Evolutionary conservation across 2,797 vertebrate species (phyloP), one percentile per base, ranked within the genome.

Genomic region (Dallia pectoralis): DNA sequence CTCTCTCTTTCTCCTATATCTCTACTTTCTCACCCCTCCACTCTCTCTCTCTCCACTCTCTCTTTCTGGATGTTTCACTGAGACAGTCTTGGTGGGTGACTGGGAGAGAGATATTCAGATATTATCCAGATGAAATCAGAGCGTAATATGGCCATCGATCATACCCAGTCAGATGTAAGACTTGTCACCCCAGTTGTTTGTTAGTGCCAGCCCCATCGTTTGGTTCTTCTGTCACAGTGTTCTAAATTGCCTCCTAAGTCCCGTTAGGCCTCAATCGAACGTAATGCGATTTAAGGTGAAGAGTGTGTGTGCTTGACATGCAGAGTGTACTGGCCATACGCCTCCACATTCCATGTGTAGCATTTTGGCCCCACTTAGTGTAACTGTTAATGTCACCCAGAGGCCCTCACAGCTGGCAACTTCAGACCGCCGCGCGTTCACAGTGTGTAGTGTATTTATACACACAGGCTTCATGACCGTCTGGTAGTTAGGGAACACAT

Each of bases 171-270:
- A 72, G 56, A 71, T 72, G 11, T 63, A 32, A 29, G 68, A 73
- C 88, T 91, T 87, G 77, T 92, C 91, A 86, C 81, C 72, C 68
- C 89, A 84, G 82, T 87, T 87, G 87, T 87, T 90, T 90, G 87
- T 88, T 88, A 86, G 79, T 36, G 71, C 70, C 75, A 69, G 88
- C 72, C 73, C 77, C 67, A 77, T 66, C 74, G 61, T 74, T 70
- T 69, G 70, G 14, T 30, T 73, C 63, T n/a, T 8, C 53, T 25
- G 8, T 14, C n/a, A 25, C 63, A 19, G 7, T 65, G 15, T 65
- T 18, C 30, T 15, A 59, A 59, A 59, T 14, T 1, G 22, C 40
- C 11, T 9, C 12, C 22, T 19, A 25, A 9, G 7, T 59, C 53
- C 22, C 53, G 9, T 25, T 25, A 59, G 22, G 53, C 22, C 53